These are phyloP conservation scores for Harpalus rufipes DNA, from an alignment of 2,888 invertebrate species.

Conservation along the genomic window DNA sequence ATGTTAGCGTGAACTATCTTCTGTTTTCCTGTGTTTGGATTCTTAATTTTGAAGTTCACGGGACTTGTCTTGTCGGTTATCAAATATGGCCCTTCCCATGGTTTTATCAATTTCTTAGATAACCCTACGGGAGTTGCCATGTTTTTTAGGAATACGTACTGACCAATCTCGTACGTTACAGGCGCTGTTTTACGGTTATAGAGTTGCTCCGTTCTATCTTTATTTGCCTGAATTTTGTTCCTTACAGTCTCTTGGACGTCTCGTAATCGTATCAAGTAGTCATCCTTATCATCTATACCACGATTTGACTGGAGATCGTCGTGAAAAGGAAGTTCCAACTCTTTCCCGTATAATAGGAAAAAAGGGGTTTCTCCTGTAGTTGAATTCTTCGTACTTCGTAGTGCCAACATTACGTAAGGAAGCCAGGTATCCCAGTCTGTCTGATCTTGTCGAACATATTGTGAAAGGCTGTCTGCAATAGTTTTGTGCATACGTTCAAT, in stretches of 20 bases:
- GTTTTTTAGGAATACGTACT: background rate
- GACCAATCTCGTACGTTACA: slow-evolving; percentile 60
- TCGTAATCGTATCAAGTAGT: background rate
- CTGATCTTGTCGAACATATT: slow-evolving; percentile 23
- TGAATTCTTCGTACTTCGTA: background rate
- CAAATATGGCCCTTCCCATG: background rate
- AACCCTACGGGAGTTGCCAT: background rate
- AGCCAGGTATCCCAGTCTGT: slow-evolving; percentile 59
- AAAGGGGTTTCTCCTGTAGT: background rate
- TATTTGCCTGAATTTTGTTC: background rate
- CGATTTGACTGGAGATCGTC: background rate
- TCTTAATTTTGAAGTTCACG: background rate
- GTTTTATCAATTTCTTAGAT: background rate
- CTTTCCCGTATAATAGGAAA: background rate
- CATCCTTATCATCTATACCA: background rate
- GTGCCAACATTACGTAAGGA: background rate
- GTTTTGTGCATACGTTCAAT: slow-evolving; percentile 63
- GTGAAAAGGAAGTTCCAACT: background rate
- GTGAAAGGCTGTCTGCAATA: background rate
- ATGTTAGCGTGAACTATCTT: background rate
- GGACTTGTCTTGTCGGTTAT: background rate
- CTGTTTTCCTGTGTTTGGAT: background rate
- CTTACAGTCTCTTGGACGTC: background rate
- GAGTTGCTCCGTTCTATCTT: background rate
- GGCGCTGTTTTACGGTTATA: background rate